A percentile compares a stretch with the other conserved stretches of the same genome.
Evolutionary conservation across 2,113 vertebrate genomes (phyloP).

Genomic region (Perca fluviatilis): DNA sequence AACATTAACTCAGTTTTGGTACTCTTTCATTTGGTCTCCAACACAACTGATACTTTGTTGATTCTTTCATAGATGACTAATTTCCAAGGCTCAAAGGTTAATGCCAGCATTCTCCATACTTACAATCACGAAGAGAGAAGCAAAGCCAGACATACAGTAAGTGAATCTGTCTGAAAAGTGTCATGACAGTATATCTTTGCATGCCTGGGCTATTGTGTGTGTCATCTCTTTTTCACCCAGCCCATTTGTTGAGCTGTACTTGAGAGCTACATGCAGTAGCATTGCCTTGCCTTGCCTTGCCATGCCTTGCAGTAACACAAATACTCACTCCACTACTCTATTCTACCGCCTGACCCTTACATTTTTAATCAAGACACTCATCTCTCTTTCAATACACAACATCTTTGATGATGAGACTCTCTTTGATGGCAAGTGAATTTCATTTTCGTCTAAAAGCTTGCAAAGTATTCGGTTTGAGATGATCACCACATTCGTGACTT

Average conservation of each 20-base stretch:
- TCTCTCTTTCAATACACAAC: slow-evolving; percentile 74
- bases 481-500: slow-evolving; percentile 74
- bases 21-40: slow-evolving; percentile 49
- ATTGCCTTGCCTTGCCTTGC: too few relatives aligned
- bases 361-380: slow-evolving; percentile 80
- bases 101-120: slow-evolving; percentile 33
- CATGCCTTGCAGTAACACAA: slow-evolving; percentile 5
- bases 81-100: slow-evolving; percentile 67
- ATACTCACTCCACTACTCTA: slow-evolving; percentile 43
- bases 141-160: slow-evolving; percentile 6
- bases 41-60: slow-evolving; percentile 54
- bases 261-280: slow-evolving; percentile 8
- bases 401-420: slow-evolving; percentile 77
- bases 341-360: slow-evolving; percentile 66
- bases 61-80: slow-evolving; percentile 74
- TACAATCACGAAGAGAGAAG: background rate
- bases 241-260: slow-evolving; percentile 11
- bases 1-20: slow-evolving; percentile 58
- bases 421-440: slow-evolving; percentile 81
- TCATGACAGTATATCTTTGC: background rate
- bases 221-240: slow-evolving; percentile 7
- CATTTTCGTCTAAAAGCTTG: slow-evolving; percentile 77
- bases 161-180: slow-evolving; percentile 22
- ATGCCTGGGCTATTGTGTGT: background rate
- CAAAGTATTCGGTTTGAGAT: slow-evolving; percentile 72